Evolutionary conservation across 2,888 invertebrate species (phyloP).

Genomic region (Kuschelorhynchus macadamiae): DNA sequence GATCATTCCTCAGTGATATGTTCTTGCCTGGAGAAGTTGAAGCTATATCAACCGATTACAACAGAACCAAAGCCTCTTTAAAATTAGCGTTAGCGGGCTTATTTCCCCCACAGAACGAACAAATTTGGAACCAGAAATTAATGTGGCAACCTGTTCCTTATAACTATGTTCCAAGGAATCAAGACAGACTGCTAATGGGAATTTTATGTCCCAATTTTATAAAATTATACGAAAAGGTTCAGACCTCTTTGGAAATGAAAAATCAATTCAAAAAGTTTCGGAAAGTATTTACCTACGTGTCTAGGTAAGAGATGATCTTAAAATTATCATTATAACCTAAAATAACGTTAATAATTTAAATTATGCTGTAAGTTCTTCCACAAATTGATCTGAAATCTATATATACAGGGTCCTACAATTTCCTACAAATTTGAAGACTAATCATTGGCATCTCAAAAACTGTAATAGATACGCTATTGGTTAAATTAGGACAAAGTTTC

Average conservation of each 20-base stretch:
- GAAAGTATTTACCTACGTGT: slow-evolving; percentile 69
- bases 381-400: no score
- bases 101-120: slow-evolving; percentile 73
- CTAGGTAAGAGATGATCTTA: slow-evolving; percentile 55
- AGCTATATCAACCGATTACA: slow-evolving; percentile 78
- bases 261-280: slow-evolving; percentile 67
- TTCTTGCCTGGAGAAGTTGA: slow-evolving; percentile 73
- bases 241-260: slow-evolving; percentile 63
- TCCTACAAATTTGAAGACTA: no score
- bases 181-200: slow-evolving; percentile 55
- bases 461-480: no score
- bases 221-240: slow-evolving; percentile 49
- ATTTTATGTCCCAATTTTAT: slow-evolving; percentile 55
- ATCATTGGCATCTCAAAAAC: no score
- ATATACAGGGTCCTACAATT: no score
- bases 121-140: slow-evolving; percentile 72
- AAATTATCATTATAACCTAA: no score
- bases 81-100: slow-evolving; percentile 78
- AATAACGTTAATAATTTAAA: no score
- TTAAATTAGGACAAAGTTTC: no score
- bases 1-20: slow-evolving; percentile 71
- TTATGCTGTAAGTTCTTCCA: no score
- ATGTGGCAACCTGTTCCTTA: slow-evolving; percentile 86
- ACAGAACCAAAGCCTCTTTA: slow-evolving; percentile 81
- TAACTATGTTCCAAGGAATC: slow-evolving; percentile 71